Conservation (phyloP, 2,113 vertebrate species). For the Crotophaga sulcirostris region DNA sequence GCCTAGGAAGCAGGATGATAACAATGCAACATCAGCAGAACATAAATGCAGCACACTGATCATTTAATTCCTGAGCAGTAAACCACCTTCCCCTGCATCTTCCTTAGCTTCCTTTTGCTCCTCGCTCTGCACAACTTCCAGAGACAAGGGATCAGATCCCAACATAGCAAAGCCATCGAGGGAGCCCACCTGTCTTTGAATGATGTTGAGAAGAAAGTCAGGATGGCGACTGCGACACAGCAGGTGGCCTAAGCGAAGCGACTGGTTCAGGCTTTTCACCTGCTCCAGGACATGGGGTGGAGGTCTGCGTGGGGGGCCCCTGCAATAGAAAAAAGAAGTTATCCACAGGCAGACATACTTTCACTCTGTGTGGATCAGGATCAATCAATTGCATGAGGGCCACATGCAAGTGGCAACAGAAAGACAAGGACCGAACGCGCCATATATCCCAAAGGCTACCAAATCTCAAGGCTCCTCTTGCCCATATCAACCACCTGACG, state of each 20-base stretch:
- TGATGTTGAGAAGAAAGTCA: conserved; percentile 96
- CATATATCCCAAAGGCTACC: neutral
- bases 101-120: neutral
- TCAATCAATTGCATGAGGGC: neutral
- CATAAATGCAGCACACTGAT: neutral
- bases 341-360: neutral
- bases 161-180: neutral
- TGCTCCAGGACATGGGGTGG: conserved; percentile 93
- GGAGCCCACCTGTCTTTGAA: conserved; percentile 91
- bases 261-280: conserved; percentile 93
- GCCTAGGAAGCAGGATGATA: conserved; percentile 70
- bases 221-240: conserved; percentile 94
- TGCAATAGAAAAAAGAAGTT: conserved; percentile 54
- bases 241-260: conserved; percentile 91
- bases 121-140: neutral
- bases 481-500: neutral
- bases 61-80: neutral
- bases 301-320: conserved; percentile 92
- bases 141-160: neutral
- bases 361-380: neutral
- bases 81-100: neutral
- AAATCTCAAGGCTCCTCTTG: neutral
- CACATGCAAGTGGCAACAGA: neutral
- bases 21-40: neutral
- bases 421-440: neutral